Conservation (phyloP, 2,888 invertebrate genomes). For the Andrena minutula region DNA sequence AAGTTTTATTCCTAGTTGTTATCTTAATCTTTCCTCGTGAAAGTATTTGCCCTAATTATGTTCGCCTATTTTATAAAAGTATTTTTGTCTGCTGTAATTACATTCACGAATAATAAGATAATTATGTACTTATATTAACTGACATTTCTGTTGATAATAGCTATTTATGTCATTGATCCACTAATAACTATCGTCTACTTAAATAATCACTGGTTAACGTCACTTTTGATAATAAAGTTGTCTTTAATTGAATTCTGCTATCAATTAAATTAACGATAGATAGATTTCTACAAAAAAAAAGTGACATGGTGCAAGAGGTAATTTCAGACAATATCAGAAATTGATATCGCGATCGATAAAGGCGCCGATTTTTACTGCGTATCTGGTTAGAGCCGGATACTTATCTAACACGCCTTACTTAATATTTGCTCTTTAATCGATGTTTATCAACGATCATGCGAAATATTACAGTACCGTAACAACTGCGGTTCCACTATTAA, state of each 20-base stretch:
- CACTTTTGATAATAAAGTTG: not conserved
- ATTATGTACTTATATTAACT: too few relatives aligned
- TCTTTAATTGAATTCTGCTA: not conserved
- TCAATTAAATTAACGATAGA: not conserved
- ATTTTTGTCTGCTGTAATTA: too few relatives aligned
- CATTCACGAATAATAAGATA: too few relatives aligned
- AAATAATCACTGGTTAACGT: too few relatives aligned
- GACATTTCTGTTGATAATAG: too few relatives aligned
- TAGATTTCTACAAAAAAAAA: not conserved
- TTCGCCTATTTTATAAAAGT: too few relatives aligned
- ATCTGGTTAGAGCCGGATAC: not conserved
- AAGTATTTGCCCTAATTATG: too few relatives aligned
- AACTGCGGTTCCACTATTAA: not conserved
- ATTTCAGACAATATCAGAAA: too few relatives aligned
- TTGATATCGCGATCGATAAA: conserved; percentile 4
- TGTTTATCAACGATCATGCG: not conserved
- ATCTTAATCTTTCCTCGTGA: too few relatives aligned
- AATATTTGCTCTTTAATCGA: not conserved
- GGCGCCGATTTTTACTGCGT: not conserved
- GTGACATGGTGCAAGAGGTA: not conserved
- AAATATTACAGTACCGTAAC: not conserved
- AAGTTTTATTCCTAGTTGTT: too few relatives aligned
- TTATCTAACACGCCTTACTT: not conserved
- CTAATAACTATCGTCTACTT: too few relatives aligned
- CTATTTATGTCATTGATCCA: too few relatives aligned